phyloP scores from a whole-genome alignment of 2,888 invertebrate genomes.

The Perizoma affinitatum region DNA sequence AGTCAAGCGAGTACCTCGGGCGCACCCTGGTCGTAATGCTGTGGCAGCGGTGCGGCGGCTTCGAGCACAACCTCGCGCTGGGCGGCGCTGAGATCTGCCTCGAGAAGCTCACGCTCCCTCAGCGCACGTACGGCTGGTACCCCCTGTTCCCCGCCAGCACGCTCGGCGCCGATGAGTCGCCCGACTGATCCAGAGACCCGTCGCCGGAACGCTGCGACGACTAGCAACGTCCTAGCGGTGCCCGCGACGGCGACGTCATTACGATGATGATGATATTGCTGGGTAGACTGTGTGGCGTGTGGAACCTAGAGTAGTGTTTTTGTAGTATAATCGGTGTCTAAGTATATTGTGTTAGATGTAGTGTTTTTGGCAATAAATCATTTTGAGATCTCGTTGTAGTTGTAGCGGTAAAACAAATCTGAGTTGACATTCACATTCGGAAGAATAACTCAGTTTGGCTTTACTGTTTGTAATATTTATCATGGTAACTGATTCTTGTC shows the following conservation, averaged over 20 bases:
- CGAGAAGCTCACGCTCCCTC: conserved; percentile 91
- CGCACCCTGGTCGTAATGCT: conserved; percentile 95
- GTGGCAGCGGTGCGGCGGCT: conserved; percentile 95
- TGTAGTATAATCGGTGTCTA: conserved; percentile 19
- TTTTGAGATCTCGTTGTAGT: conserved; percentile 23
- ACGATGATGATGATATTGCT: conserved; percentile 37
- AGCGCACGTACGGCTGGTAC: conserved; percentile 95
- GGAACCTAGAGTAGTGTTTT: conserved; percentile 23
- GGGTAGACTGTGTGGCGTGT: conserved; percentile 15
- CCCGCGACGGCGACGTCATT: conserved; percentile 72
- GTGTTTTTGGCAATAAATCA: conserved; percentile 29
- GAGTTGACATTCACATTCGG: conserved; percentile 4
- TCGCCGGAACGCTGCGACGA: conserved; percentile 77
- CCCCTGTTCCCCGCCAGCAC: conserved; percentile 94
- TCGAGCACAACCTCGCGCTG: conserved; percentile 91
- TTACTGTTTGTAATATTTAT: conserved; percentile 5
- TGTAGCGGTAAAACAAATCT: conserved; percentile 21
- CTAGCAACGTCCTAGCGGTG: conserved; percentile 51
- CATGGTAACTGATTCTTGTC: background rate
- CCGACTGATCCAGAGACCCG: conserved; percentile 82
- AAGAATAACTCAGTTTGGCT: conserved; percentile 14
- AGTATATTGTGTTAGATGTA: conserved; percentile 23
- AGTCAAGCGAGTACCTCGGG: conserved; percentile 90
- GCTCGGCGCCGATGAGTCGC: conserved; percentile 86
- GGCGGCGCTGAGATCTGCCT: conserved; percentile 95